Percentiles rank a stretch among this genome's conserved stretches.
Conservation (phyloP, 2,888 invertebrate species). For the Rhyacophila evoluta region DNA sequence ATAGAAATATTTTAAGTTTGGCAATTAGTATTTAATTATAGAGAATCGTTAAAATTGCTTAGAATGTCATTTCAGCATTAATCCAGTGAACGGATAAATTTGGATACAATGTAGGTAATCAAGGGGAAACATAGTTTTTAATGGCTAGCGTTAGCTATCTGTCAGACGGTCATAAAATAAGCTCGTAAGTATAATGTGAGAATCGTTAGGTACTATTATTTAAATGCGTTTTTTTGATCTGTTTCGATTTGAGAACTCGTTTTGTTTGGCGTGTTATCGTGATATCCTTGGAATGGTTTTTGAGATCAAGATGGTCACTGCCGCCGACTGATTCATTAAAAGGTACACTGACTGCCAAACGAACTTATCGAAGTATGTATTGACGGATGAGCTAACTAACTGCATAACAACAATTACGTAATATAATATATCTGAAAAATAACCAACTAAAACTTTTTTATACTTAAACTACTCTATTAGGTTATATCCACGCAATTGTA, state of each 20-base stretch:
- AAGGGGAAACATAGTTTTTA: not conserved
- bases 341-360: not conserved
- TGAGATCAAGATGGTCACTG: not conserved
- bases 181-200: not conserved
- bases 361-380: not conserved
- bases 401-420: not conserved
- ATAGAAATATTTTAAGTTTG: not conserved
- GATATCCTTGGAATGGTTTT: slow-evolving; percentile 8
- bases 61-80: not conserved
- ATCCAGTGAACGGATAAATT: not conserved
- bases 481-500: no score
- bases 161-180: not conserved
- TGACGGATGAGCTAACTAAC: not conserved
- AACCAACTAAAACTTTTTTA: no score
- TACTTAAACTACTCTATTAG: no score
- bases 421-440: no score
- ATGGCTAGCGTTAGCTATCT: not conserved
- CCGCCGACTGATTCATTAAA: not conserved
- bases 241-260: not conserved
- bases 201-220: not conserved
- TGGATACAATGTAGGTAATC: not conserved
- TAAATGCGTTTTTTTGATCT: not conserved
- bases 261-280: slow-evolving; percentile 6
- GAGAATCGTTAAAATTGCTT: not conserved
- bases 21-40: not conserved